These are phyloP conservation scores for Seriola rivoliana DNA, from an alignment of 2,113 vertebrate species.

Conservation along the genomic window DNA sequence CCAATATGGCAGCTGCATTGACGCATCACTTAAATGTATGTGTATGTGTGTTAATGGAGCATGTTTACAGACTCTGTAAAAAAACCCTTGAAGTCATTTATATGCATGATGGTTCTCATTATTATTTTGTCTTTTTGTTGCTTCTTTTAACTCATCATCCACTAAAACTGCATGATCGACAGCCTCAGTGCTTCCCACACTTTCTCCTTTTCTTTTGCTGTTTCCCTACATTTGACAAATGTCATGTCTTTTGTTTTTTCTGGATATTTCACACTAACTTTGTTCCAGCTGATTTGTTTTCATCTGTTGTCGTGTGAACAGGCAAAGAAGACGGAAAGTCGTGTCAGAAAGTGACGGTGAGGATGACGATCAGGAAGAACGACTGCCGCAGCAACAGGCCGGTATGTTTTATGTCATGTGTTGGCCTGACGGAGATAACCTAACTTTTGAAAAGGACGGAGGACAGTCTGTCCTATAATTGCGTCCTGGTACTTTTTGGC, in stretches of 20 bases:
- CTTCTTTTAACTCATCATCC: not conserved
- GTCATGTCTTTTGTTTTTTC: too few relatives aligned
- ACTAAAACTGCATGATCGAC: conserved; percentile 36
- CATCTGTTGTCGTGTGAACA: conserved; percentile 70
- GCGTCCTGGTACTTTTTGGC: too few relatives aligned
- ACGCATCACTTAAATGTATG: not conserved
- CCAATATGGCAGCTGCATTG: conserved; percentile 2
- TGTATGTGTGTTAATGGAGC: not conserved
- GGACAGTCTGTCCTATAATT: too few relatives aligned
- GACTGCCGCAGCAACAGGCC: conserved; percentile 97
- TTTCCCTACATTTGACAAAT: not conserved
- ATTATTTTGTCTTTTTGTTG: not conserved
- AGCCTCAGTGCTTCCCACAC: not conserved
- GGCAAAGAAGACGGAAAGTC: conserved; percentile 98
- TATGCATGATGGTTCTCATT: too few relatives aligned
- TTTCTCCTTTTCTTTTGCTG: not conserved
- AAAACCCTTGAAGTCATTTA: not conserved
- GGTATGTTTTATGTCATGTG: conserved; percentile 73
- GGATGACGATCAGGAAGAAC: conserved; percentile 98
- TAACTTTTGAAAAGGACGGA: too few relatives aligned
- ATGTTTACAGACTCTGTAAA: not conserved
- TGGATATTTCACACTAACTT: not conserved
- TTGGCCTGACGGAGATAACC: not conserved
- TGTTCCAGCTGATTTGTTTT: conserved; percentile 1
- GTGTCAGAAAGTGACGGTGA: conserved; percentile 97